Evolutionary conservation across 2,113 vertebrate species (phyloP).

Genomic region (Notarius quadriscutis): DNA sequence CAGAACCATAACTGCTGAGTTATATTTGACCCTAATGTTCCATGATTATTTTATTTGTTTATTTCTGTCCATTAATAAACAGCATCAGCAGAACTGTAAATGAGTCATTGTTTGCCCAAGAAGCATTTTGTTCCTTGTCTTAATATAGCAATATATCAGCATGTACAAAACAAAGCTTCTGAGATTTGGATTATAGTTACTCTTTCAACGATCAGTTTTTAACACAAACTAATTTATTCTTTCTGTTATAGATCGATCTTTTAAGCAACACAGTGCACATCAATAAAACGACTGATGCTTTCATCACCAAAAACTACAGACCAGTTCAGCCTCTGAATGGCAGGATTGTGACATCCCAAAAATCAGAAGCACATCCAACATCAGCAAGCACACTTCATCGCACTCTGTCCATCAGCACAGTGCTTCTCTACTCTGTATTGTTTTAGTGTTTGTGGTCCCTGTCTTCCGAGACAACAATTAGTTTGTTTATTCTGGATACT

Average conservation of each 20-base stretch:
- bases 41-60: neutral
- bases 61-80: neutral
- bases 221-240: neutral
- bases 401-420: neutral
- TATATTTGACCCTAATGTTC: neutral
- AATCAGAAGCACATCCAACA: neutral
- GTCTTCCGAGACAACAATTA: neutral
- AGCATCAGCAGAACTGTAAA: neutral
- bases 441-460: neutral
- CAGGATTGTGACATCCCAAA: neutral
- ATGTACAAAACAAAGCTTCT: neutral
- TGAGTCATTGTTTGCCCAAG: neutral
- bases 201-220: neutral
- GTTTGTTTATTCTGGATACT: neutral
- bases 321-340: neutral
- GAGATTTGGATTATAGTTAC: neutral
- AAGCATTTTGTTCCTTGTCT: neutral
- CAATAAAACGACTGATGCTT: neutral
- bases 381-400: neutral
- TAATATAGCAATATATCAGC: neutral
- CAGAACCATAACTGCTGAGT: neutral
- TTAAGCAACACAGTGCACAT: neutral
- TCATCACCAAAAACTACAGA: neutral
- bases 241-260: neutral
- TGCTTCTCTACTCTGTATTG: neutral